Evolutionary conservation across 92 coral and sea anemone genomes (phyloP), one percentile per base, ranked within the genome.

Genomic region (Porites lobata): DNA sequence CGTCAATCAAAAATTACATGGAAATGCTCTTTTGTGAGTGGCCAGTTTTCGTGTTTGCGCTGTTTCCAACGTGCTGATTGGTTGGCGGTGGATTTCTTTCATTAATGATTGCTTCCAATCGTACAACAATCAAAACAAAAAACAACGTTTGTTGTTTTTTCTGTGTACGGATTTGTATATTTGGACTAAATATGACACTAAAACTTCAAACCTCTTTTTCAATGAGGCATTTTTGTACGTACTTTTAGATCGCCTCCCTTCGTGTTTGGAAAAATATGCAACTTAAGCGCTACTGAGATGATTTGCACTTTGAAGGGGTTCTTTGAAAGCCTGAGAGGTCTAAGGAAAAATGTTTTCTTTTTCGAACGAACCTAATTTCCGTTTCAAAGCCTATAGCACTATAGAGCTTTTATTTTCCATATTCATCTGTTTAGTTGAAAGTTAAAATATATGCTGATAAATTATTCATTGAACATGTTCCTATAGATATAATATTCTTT

Each of bases 1-100:
- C 86, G 96, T 93, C 96, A 93, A 90, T 93, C 96, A 93, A 85
- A 54, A 1, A 15, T 2, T 61, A 84, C 87, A 84, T 5, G 81
- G 65, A 6, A 84, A 63, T 50, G 51, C 21, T 50, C 64, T 61
- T 62, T 65, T 51, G 78, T 51, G 74, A 84, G 26, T 84, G 87
- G 87, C 72, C 87, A 50, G 65, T 50, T 74, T 65, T 50, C 74
- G 61, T 84, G 87, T 84, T 73, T 73, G 81, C 53, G 69, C 21
- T 75, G 52, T 54, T 8, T 12, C 50, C 18, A 3, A 14, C 57
- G 57, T n/a, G 18, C 43, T 70, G 20, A 82, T 82, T 82, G 86
- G 77, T 21, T 82, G 57, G 68, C 86, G 69, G 75, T 66, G 14
- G 73, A 8, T 54, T n/a, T 84, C 38, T 69, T 56, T 70, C 71